Conservation (phyloP, 2,888 invertebrate genomes). For the Slavum lentiscoides region DNA sequence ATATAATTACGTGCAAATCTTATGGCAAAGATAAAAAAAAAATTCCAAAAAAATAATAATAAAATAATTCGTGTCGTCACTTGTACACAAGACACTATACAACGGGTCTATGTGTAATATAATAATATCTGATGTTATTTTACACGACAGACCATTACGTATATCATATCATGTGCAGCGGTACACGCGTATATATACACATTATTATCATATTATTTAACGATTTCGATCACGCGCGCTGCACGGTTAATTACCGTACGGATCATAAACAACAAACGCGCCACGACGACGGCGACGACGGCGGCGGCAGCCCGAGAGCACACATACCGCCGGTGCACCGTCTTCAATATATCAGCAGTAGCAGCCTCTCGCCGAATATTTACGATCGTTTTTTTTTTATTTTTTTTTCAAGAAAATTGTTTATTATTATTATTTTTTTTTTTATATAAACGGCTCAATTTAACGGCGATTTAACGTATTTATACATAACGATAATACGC, state of each 20-base stretch:
- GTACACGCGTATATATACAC: neutral
- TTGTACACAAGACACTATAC: too few relatives aligned
- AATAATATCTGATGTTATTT: conserved; percentile 21
- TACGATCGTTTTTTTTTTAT: conserved; percentile 47
- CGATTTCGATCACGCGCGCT: conserved; percentile 48
- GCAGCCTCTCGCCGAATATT: conserved; percentile 44
- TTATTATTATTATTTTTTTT: too few relatives aligned
- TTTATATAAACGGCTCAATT: conserved; percentile 38
- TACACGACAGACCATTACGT: conserved; percentile 36
- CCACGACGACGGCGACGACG: neutral
- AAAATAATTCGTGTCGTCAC: neutral
- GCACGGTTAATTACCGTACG: conserved; percentile 37
- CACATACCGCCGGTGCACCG: too few relatives aligned
- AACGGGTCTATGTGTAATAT: neutral
- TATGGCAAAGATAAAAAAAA: neutral
- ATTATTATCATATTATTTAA: too few relatives aligned
- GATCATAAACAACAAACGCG: conserved; percentile 38
- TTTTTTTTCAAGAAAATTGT: neutral
- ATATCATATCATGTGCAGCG: neutral
- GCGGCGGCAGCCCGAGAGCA: conserved; percentile 31
- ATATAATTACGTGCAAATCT: neutral
- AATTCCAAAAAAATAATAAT: neutral
- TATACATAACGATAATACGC: too few relatives aligned
- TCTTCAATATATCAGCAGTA: neutral
- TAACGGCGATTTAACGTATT: neutral